Evolutionary conservation across 1,140 invertebrate species (phyloP).

Genomic region (Drosophila auraria): DNA sequence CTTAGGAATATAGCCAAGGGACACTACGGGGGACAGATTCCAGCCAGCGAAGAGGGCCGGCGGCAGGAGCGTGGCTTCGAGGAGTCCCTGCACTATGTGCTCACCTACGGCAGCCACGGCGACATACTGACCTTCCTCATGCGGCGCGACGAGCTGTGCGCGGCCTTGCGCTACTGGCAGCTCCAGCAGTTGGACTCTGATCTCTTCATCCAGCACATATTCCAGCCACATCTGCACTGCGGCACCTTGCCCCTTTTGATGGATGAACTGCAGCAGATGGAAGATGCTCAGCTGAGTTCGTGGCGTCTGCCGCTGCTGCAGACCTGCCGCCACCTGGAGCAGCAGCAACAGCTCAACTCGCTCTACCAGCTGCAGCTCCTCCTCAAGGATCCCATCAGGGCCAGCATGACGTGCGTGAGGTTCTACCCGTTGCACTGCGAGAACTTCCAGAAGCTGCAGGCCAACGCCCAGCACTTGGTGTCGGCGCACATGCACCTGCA

Average conservation of each 20-base stretch:
- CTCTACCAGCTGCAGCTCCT: conserved; percentile 90
- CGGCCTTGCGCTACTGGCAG: conserved; percentile 88
- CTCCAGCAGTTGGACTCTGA: conserved; percentile 89
- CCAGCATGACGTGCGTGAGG: conserved; percentile 90
- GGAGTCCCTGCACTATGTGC: conserved; percentile 90
- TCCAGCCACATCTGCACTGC: conserved; percentile 88
- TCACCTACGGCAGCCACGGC: conserved; percentile 89
- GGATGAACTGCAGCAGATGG: conserved; percentile 86
- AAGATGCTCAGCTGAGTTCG: conserved; percentile 87
- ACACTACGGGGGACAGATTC: conserved; percentile 84
- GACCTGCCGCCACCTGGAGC: conserved; percentile 89
- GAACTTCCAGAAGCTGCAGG: conserved; percentile 87
- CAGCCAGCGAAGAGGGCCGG: conserved; percentile 81
- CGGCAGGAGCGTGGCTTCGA: conserved; percentile 87
- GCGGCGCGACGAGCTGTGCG: conserved; percentile 87
- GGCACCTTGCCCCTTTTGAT: conserved; percentile 88
- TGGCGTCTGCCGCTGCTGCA: conserved; percentile 90
- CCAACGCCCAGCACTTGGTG: conserved; percentile 86
- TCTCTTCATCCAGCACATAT: conserved; percentile 89
- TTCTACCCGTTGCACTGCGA: conserved; percentile 88
- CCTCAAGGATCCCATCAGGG: conserved; percentile 89
- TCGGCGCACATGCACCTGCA: conserved; percentile 89
- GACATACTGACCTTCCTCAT: conserved; percentile 90
- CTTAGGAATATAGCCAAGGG: conserved; percentile 87
- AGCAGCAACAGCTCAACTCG: conserved; percentile 87